A percentile compares a stretch with the other conserved stretches of the same genome.
These are phyloP conservation scores for Carassius carassius DNA, from an alignment of 2,113 vertebrate genomes.

Conservation along the genomic window DNA sequence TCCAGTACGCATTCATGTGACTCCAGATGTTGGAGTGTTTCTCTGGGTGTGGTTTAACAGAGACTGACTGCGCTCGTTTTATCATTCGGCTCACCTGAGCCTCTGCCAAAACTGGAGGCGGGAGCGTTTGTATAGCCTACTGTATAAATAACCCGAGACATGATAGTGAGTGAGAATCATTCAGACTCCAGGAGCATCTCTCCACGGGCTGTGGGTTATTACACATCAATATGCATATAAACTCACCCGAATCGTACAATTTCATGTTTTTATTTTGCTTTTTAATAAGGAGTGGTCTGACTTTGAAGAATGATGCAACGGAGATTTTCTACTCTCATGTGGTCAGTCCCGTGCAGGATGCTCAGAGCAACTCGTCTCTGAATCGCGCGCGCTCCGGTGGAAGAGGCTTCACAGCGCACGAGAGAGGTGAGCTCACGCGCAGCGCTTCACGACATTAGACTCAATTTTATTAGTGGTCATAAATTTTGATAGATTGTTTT, in stretches of 20 bases:
- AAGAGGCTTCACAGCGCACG: slow-evolving; percentile 76
- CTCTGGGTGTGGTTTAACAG: neutral
- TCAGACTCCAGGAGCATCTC: neutral
- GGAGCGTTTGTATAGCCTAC: slow-evolving; percentile 37
- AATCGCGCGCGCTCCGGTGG: slow-evolving; percentile 89
- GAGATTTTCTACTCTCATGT: slow-evolving; percentile 86
- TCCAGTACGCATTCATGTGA: slow-evolving; percentile 16
- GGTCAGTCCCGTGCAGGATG: slow-evolving; percentile 75
- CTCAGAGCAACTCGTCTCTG: slow-evolving; percentile 79
- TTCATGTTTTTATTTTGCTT: slow-evolving; percentile 80
- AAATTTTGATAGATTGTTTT: neutral
- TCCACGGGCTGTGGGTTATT: neutral
- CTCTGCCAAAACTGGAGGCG: slow-evolving; percentile 78
- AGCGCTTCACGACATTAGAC: neutral
- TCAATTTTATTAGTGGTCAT: neutral
- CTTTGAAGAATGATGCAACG: slow-evolving; percentile 92
- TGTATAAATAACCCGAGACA: slow-evolving; percentile 20
- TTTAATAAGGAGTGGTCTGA: slow-evolving; percentile 81
- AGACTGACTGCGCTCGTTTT: neutral
- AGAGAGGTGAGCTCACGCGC: slow-evolving; percentile 79
- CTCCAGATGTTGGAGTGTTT: slow-evolving; percentile 29
- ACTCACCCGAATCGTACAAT: slow-evolving; percentile 75
- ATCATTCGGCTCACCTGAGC: slow-evolving; percentile 81
- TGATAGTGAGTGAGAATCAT: slow-evolving; percentile 23
- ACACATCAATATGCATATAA: slow-evolving; percentile 77